Evolutionary conservation across 2,888 invertebrate species (phyloP).

Genomic region (Sarcophaga rosellei): DNA sequence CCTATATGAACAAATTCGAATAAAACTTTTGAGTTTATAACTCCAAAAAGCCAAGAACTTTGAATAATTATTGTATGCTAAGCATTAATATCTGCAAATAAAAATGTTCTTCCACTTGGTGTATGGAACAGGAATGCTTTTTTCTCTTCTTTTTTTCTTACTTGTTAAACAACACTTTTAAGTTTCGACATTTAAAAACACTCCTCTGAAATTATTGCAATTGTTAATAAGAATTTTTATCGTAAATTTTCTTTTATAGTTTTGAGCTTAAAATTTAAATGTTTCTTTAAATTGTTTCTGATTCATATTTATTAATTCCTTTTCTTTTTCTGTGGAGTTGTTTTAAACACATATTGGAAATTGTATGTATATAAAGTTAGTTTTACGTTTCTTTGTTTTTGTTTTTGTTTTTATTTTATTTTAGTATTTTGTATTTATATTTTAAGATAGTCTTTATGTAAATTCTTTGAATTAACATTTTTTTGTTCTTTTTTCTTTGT

Average conservation of each 20-base stretch:
- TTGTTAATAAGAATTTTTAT: background rate
- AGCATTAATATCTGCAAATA: too few relatives aligned
- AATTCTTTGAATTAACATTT: constrained; percentile 64
- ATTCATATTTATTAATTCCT: background rate
- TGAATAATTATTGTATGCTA: too few relatives aligned
- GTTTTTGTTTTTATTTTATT: constrained; percentile 7
- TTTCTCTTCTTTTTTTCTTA: too few relatives aligned
- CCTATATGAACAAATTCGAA: too few relatives aligned
- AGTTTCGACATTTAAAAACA: too few relatives aligned
- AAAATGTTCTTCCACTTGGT: too few relatives aligned
- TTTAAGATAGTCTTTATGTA: constrained; percentile 56
- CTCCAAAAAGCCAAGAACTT: too few relatives aligned
- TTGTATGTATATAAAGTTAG: constrained; percentile 42
- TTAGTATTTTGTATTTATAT: background rate
- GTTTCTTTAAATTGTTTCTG: constrained; percentile 31
- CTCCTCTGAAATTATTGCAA: background rate
- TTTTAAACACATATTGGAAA: constrained; percentile 52
- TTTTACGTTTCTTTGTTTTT: constrained; percentile 3
- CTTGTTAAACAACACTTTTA: too few relatives aligned
- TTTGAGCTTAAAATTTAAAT: constrained; percentile 41
- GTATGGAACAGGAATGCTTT: too few relatives aligned
- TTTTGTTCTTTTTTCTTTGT: background rate
- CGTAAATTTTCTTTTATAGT: background rate
- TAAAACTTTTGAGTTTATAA: too few relatives aligned
- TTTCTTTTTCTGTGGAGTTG: background rate